These are phyloP conservation scores for Carduelis carduelis DNA, from an alignment of 2,797 vertebrate species.

Conservation along the genomic window DNA sequence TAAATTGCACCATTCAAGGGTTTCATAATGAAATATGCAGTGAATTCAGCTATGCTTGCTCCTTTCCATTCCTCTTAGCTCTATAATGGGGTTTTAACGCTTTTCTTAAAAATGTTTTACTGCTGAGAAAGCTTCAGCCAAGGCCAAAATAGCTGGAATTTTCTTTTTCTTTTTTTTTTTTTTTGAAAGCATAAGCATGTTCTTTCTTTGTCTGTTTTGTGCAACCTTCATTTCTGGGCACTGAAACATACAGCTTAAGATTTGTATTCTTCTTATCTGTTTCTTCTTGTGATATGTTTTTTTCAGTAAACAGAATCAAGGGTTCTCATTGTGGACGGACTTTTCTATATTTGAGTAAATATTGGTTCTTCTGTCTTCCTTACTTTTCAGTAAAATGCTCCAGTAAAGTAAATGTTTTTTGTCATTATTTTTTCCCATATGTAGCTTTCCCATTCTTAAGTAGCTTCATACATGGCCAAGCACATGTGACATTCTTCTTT, in stretches of 20 bases:
- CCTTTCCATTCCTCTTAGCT: not conserved
- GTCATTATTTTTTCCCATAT: not conserved
- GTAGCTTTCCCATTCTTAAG: not conserved
- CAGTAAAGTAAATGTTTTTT: not conserved
- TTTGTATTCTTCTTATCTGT: not conserved
- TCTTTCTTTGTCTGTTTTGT: not conserved
- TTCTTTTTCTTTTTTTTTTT: not conserved
- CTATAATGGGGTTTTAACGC: not conserved
- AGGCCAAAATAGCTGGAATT: not conserved
- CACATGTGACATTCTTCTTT: not conserved
- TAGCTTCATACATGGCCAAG: not conserved
- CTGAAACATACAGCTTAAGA: not conserved
- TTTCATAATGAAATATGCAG: slow-evolving; percentile 49
- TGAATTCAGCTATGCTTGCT: not conserved
- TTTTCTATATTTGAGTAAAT: not conserved
- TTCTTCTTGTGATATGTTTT: not conserved
- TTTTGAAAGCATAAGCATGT: not conserved
- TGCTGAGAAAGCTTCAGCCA: not conserved
- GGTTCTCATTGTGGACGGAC: not conserved
- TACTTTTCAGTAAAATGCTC: not conserved
- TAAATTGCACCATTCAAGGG: not conserved
- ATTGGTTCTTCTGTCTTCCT: not conserved
- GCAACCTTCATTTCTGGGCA: not conserved
- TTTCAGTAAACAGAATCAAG: not conserved
- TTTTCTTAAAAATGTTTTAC: not conserved